A percentile compares a stretch with the other conserved stretches of the same genome.
phyloP scores from a whole-genome alignment of 2,797 vertebrate species.

The Poecilia wingei region DNA sequence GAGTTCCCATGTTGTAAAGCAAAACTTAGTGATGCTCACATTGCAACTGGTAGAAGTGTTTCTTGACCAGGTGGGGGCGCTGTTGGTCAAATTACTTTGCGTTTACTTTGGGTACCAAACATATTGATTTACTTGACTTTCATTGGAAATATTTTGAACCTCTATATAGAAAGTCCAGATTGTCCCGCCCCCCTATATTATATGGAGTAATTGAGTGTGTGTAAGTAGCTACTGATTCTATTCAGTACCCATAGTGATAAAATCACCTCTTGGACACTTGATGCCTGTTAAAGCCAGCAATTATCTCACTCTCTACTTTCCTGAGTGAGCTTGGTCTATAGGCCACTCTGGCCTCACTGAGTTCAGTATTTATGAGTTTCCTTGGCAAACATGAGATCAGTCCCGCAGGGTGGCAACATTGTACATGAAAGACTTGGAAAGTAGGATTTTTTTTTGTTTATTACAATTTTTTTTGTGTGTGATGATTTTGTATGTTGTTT shows the following conservation, averaged over 20 bases:
- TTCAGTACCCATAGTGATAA: slow-evolving; percentile 1
- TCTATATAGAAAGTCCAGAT: not conserved
- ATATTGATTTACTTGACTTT: not conserved
- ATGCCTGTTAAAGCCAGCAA: slow-evolving; percentile 24
- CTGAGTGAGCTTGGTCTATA: slow-evolving; percentile 11
- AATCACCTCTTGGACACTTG: slow-evolving; percentile 30
- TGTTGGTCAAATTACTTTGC: slow-evolving; percentile 46
- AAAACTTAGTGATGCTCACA: slow-evolving; percentile 11
- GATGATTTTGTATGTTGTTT: not conserved
- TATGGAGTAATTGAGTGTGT: not conserved
- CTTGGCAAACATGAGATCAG: slow-evolving; percentile 28
- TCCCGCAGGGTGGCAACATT: not conserved
- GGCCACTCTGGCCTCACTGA: slow-evolving; percentile 1
- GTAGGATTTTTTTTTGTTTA: not conserved
- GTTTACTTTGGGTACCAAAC: not conserved
- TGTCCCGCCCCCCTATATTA: no score
- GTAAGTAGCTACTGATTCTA: not conserved
- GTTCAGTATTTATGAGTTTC: slow-evolving; percentile 39
- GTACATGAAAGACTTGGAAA: not conserved
- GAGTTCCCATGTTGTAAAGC: slow-evolving; percentile 9
- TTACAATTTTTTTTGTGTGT: not conserved
- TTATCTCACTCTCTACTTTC: slow-evolving; percentile 29
- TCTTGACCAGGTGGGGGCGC: slow-evolving; percentile 57
- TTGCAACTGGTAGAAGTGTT: slow-evolving; percentile 11
- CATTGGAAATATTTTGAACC: not conserved